A percentile compares a stretch with the other conserved stretches of the same genome.
Evolutionary conservation across 2,888 invertebrate species (phyloP).

Genomic region (Caenorhabditis wallacei): DNA sequence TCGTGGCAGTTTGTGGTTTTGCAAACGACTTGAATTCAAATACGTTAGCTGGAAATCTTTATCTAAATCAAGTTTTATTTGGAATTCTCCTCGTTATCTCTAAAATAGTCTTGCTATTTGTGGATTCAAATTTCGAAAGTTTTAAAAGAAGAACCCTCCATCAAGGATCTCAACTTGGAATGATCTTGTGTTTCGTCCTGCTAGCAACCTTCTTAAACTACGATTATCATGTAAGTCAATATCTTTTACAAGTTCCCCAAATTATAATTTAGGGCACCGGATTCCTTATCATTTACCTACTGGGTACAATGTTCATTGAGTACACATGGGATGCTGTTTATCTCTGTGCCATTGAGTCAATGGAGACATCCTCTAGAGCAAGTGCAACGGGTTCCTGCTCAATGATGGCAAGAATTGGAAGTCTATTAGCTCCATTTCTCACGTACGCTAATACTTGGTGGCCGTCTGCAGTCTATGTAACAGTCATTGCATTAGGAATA

Average conservation of each 20-base stretch:
- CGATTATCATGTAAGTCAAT: constrained; percentile 65
- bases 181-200: constrained; percentile 69
- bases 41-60: constrained; percentile 76
- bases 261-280: constrained; percentile 67
- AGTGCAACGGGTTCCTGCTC: constrained; percentile 76
- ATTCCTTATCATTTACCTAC: constrained; percentile 71
- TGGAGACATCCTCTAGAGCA: constrained; percentile 76
- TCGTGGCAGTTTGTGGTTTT: constrained; percentile 75
- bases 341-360: constrained; percentile 76
- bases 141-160: constrained; percentile 77
- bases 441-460: constrained; percentile 73
- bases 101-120: constrained; percentile 70
- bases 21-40: constrained; percentile 79
- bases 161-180: constrained; percentile 73
- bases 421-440: constrained; percentile 74
- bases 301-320: constrained; percentile 78
- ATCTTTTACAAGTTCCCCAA: too few species aligned
- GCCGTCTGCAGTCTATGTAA: constrained; percentile 74
- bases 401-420: constrained; percentile 77
- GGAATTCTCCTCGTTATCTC: constrained; percentile 75
- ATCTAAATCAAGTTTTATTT: constrained; percentile 78
- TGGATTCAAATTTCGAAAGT: constrained; percentile 69
- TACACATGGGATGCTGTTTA: constrained; percentile 81
- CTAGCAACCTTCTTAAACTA: constrained; percentile 62
- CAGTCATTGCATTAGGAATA: constrained; percentile 72